phyloP scores from a whole-genome alignment of 64 coral and sea anemone species.

The Anthopleura sola region DNA sequence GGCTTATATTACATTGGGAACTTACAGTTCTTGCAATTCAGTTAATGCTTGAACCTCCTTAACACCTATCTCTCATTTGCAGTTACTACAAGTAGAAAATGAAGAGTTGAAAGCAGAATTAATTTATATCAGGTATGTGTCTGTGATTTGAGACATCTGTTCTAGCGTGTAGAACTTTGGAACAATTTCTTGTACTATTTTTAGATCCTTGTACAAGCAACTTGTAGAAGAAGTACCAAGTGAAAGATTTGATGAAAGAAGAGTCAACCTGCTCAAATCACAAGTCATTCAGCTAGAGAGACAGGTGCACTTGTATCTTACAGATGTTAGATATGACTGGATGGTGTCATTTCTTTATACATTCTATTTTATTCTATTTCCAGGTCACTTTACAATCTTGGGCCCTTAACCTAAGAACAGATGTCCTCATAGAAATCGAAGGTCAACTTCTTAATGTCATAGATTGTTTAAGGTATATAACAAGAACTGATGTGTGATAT shows the following conservation, averaged over 20 bases:
- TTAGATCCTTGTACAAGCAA: conserved; percentile 73
- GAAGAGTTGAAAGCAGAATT: conserved; percentile 52
- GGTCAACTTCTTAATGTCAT: conserved; percentile 29
- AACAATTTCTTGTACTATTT: not conserved
- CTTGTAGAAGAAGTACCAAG: conserved; percentile 59
- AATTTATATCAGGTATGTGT: conserved; percentile 36
- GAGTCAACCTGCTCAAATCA: conserved; percentile 81
- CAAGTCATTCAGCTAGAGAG: conserved; percentile 84
- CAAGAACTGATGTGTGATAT: not conserved
- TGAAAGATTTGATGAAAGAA: conserved; percentile 90
- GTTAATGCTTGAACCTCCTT: no score
- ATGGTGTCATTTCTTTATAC: not conserved
- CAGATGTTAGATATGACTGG: not conserved
- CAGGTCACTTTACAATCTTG: conserved; percentile 5
- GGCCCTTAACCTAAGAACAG: conserved; percentile 12
- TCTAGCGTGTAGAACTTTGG: not conserved
- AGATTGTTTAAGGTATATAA: conserved; percentile 19
- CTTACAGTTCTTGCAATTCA: not conserved
- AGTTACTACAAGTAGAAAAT: conserved; percentile 39
- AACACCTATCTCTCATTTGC: not conserved
- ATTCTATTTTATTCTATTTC: not conserved
- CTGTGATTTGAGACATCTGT: not conserved
- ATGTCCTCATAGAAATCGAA: conserved; percentile 11
- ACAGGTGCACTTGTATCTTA: conserved; percentile 33
- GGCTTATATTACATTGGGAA: not conserved